Conservation (phyloP, 2,113 vertebrate genomes). For the Nettapus auritus region DNA sequence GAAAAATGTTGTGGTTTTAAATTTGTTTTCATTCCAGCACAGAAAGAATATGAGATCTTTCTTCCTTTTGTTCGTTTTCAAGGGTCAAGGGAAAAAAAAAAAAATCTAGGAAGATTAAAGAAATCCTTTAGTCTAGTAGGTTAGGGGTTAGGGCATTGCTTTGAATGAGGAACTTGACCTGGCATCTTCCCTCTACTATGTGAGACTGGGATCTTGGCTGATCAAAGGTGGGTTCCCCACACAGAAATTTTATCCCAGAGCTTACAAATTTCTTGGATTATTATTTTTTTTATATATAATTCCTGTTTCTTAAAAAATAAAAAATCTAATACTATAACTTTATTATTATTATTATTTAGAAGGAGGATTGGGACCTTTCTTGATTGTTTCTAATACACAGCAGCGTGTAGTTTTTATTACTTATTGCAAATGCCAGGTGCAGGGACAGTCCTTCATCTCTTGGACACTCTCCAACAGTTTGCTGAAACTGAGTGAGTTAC, state of each 20-base stretch:
- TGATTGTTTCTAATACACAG: neutral
- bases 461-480: neutral
- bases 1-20: constrained; percentile 58
- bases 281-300: neutral
- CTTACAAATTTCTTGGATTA: neutral
- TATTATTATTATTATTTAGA: neutral
- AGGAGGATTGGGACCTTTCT: neutral
- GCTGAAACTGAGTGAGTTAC: neutral
- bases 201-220: neutral
- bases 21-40: constrained; percentile 63
- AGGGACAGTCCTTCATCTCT: neutral
- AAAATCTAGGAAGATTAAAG: neutral
- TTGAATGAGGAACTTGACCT: constrained; percentile 6
- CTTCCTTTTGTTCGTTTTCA: neutral
- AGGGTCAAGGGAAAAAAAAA: neutral
- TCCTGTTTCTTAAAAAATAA: neutral
- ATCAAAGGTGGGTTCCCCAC: neutral
- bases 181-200: neutral
- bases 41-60: constrained; percentile 49
- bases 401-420: neutral
- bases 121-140: neutral
- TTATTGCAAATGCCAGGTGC: neutral
- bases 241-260: neutral
- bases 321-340: neutral
- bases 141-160: neutral